These are phyloP conservation scores for Zele albiditarsus DNA, from an alignment of 2,888 invertebrate genomes.

Conservation along the genomic window DNA sequence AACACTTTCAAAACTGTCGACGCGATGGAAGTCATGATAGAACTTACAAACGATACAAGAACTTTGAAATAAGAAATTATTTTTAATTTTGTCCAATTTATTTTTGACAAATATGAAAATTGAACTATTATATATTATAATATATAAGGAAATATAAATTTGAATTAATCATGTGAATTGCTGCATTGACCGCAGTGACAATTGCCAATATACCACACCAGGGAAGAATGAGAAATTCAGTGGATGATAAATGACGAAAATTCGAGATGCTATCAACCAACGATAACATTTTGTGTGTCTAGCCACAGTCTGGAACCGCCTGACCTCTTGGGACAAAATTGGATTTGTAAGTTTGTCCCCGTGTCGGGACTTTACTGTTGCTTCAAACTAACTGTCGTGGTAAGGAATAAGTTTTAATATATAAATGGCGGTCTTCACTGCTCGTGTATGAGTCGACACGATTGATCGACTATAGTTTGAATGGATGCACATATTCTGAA, in stretches of 20 bases:
- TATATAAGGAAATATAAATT: not conserved
- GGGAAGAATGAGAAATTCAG: constrained; percentile 7
- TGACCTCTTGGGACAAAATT: constrained; percentile 53
- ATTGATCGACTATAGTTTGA: too few species aligned
- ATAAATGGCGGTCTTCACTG: not conserved
- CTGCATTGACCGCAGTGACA: not conserved
- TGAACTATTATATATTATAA: not conserved
- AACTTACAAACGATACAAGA: not conserved
- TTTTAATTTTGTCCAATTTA: not conserved
- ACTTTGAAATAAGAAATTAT: not conserved
- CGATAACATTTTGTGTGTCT: constrained; percentile 21
- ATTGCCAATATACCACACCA: constrained; percentile 43
- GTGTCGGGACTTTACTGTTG: constrained; percentile 46
- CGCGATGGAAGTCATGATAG: not conserved
- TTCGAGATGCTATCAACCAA: constrained; percentile 20
- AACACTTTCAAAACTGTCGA: not conserved
- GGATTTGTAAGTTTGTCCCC: constrained; percentile 61
- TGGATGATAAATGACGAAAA: constrained; percentile 36
- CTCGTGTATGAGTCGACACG: constrained; percentile 4
- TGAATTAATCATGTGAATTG: not conserved
- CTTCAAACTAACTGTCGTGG: not conserved
- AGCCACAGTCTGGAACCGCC: constrained; percentile 17
- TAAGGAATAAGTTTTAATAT: not conserved
- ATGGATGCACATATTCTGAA: too few species aligned
- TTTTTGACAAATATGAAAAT: not conserved